Conservation (phyloP, 2,797 vertebrate species). For the Argya squamiceps region DNA sequence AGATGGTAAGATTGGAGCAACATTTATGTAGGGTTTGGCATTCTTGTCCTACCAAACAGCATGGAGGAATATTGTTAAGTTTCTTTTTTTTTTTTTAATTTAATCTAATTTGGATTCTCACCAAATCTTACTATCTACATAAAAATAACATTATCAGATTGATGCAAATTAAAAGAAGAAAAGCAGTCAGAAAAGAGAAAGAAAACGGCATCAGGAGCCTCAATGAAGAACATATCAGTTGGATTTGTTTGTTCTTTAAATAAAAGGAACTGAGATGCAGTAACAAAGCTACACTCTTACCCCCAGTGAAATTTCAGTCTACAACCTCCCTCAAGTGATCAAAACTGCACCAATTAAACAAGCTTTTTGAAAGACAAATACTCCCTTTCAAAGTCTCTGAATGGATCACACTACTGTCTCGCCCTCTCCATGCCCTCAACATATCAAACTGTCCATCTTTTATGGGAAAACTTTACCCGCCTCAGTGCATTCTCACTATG, state of each 20-base stretch:
- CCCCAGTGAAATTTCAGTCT: background rate
- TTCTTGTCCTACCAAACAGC: background rate
- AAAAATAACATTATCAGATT: background rate
- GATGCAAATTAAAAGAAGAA: background rate
- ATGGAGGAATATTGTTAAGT: background rate
- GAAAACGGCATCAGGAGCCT: background rate
- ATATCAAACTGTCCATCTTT: background rate
- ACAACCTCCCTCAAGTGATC: background rate
- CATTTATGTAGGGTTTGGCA: background rate
- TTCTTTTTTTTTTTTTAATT: too few species aligned
- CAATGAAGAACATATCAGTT: background rate
- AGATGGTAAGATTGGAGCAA: background rate
- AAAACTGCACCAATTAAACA: background rate
- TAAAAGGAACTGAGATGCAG: background rate
- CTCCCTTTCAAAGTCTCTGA: background rate
- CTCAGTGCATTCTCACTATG: background rate
- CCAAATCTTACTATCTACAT: background rate
- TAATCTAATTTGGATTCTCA: background rate
- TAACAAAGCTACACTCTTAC: background rate
- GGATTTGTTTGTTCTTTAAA: background rate
- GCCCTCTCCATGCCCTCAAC: background rate
- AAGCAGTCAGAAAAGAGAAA: background rate
- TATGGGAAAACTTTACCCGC: background rate
- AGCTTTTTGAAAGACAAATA: background rate
- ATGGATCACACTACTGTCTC: background rate